Percentiles rank a stretch among this genome's conserved stretches.
phyloP scores from a whole-genome alignment of 2,888 invertebrate genomes.

The Lymantria monacha region DNA sequence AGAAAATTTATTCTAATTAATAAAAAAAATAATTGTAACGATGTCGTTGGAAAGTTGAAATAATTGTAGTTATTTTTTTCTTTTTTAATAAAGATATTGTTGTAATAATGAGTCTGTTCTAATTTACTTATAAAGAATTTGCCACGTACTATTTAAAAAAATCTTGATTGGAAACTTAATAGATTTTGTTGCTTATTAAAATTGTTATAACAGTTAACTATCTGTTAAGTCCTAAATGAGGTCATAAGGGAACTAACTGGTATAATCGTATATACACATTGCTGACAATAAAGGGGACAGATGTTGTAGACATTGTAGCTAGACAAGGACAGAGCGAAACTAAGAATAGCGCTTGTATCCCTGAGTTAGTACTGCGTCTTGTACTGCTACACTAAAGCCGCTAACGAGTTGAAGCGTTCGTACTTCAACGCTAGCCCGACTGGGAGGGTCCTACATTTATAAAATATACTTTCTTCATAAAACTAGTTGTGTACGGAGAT shows the following conservation, averaged over 20 bases:
- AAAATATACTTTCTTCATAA: too few relatives aligned
- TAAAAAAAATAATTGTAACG: too few relatives aligned
- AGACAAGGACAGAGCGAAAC: conserved; percentile 17
- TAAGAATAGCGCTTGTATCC: conserved; percentile 25
- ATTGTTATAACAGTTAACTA: neutral
- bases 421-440: conserved; percentile 11
- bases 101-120: neutral
- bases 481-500: too few relatives aligned
- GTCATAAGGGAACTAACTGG: neutral
- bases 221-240: neutral
- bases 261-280: neutral
- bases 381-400: conserved; percentile 7
- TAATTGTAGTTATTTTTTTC: too few relatives aligned
- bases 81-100: too few relatives aligned
- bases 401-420: conserved; percentile 19
- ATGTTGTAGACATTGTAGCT: conserved; percentile 12
- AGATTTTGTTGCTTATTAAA: too few relatives aligned
- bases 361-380: conserved; percentile 21
- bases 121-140: neutral
- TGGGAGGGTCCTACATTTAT: neutral
- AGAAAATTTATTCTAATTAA: too few relatives aligned
- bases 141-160: too few relatives aligned
- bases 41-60: too few relatives aligned
- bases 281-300: conserved; percentile 2
- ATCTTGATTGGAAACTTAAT: too few relatives aligned